Evolutionary conservation across 2,888 invertebrate genomes (phyloP), one percentile per base, ranked within the genome.

Genomic region (Sepiola atlantica): DNA sequence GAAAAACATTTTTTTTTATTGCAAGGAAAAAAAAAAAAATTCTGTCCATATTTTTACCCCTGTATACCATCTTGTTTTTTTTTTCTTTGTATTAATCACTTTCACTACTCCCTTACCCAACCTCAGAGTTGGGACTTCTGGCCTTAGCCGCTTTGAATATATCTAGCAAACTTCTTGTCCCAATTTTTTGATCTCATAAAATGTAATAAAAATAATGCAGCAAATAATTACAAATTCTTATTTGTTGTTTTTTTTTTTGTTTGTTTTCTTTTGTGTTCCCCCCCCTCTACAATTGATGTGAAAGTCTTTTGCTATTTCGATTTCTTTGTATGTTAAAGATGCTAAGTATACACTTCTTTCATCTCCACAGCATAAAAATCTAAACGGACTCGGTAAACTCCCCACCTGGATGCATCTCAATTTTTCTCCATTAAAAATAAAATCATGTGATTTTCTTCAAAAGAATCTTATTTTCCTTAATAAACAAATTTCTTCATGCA

Each of bases 121-220:
- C 77, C n/a, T 77, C n/a, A 77, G 77, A n/a, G 77, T 32, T 77
- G 77, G n/a, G 77, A n/a, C 77, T 77, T 77, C 77, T 77, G 77
- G 77, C 77, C n/a, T 77, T 77, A 77, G 77, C 77, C n/a, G 77
- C 77, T 77, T 77, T 77, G 32, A 77, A 18, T 77, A 77, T 77
- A 77, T 77, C 93, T 93, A 55, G 93, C 20, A 93, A 93, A 55
- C 45, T 93, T 45, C 24, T 55, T 93, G 55, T 93, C n/a, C 18
- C 8, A 61, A 35, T 55, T 93, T 35, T 93, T 93, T 93, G n/a
- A n/a, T 54, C 57, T 61, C 61, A 93, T 57, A 61, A 8, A 35
- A 61, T 61, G 93, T 61, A 32, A 77, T 61, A 35, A 55, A 57
- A 93, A 77, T 57, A 35, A 93, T 77, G 93, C n/a, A 93, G 93